Percentiles rank a stretch among this genome's conserved stretches.
These are phyloP conservation scores for Trilocha varians DNA, from an alignment of 2,888 invertebrate species.

Conservation along the genomic window DNA sequence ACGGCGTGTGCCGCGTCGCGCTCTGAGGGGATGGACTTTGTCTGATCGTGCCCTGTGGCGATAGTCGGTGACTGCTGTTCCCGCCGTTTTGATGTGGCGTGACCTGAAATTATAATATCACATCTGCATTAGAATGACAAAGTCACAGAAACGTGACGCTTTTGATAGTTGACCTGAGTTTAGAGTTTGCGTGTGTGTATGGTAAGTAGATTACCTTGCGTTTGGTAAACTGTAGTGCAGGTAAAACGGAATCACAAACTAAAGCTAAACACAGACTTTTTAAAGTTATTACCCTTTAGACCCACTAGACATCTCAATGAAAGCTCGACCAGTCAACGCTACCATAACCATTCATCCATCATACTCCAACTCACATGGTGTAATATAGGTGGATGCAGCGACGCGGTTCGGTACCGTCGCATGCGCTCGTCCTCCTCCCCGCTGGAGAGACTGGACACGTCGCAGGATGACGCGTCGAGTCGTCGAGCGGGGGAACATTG, in stretches of 20 bases:
- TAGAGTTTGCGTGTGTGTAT: too few relatives aligned
- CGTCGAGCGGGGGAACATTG: conserved; percentile 65
- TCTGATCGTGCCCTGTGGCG: conserved; percentile 21
- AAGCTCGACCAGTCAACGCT: too few relatives aligned
- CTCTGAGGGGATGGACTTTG: conserved; percentile 22
- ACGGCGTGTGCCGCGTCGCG: conserved; percentile 24
- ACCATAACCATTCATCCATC: too few relatives aligned
- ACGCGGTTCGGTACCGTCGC: conserved; percentile 59
- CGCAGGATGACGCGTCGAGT: conserved; percentile 65
- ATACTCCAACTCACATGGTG: conserved; percentile 23
- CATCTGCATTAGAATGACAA: background rate
- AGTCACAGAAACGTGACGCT: too few relatives aligned
- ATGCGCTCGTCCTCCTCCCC: conserved; percentile 68
- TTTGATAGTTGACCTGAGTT: too few relatives aligned
- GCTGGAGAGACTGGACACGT: conserved; percentile 64
- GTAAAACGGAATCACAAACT: too few relatives aligned
- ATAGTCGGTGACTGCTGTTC: background rate
- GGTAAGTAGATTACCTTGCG: too few relatives aligned
- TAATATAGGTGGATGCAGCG: conserved; percentile 22
- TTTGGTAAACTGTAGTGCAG: too few relatives aligned
- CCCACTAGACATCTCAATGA: too few relatives aligned
- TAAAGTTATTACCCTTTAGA: too few relatives aligned
- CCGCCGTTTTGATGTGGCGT: conserved; percentile 14
- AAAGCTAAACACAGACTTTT: too few relatives aligned
- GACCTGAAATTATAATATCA: conserved; percentile 11